Evolutionary conservation across 1,140 invertebrate genomes (phyloP).

Genomic region (Ceratitis capitata): DNA sequence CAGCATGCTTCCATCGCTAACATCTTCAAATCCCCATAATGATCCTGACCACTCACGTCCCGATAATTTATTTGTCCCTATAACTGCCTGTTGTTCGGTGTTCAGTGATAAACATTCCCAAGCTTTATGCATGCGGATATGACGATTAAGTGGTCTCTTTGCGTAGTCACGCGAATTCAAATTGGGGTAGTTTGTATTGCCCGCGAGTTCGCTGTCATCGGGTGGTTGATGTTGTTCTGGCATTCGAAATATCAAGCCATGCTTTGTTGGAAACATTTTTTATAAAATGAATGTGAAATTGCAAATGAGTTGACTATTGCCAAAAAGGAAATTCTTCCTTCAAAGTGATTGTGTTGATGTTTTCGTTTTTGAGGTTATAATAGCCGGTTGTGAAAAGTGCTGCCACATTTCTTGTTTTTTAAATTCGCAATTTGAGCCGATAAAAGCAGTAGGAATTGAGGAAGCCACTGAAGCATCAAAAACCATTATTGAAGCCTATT

Average conservation of each 20-base stretch:
- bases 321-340: neutral
- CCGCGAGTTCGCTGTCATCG: conserved; percentile 16
- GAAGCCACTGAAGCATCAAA: too few species aligned
- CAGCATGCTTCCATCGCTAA: neutral
- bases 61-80: conserved; percentile 41
- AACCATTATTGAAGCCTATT: too few species aligned
- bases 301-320: neutral
- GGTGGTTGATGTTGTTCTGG: conserved; percentile 41
- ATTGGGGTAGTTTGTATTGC: conserved; percentile 44
- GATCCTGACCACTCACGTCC: conserved; percentile 41
- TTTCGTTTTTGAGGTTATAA: neutral
- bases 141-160: conserved; percentile 42
- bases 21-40: conserved; percentile 42
- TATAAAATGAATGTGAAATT: too few species aligned
- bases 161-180: conserved; percentile 46
- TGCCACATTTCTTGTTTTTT: neutral
- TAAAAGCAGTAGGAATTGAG: too few species aligned
- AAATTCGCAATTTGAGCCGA: too few species aligned
- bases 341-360: neutral
- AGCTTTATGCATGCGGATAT: conserved; percentile 40
- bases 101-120: conserved; percentile 42
- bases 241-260: conserved; percentile 41
- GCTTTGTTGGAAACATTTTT: conserved; percentile 40
- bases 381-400: neutral
- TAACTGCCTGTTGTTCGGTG: conserved; percentile 1